phyloP scores from a whole-genome alignment of 2,113 vertebrate genomes.

The Hirundichthys speculiger region DNA sequence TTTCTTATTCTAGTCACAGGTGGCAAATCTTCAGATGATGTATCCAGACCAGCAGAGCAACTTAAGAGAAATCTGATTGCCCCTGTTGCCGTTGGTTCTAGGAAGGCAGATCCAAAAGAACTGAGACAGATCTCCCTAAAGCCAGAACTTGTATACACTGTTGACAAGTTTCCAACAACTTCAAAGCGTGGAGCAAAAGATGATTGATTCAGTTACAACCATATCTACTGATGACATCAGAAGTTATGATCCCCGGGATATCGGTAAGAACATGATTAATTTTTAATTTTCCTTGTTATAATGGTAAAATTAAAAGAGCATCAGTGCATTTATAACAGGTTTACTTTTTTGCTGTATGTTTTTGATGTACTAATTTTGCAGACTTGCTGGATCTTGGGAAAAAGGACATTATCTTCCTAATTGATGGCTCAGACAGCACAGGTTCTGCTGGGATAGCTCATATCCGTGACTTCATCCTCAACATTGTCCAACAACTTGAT shows the following conservation, averaged over 20 bases:
- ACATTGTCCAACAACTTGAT: conserved; percentile 85
- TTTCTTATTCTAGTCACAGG: conserved; percentile 91
- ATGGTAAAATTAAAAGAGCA: not conserved
- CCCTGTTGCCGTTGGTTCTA: conserved; percentile 85
- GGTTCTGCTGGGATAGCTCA: conserved; percentile 79
- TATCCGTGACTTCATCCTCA: conserved; percentile 90
- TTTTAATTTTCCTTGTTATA: not conserved
- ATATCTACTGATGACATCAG: conserved; percentile 72
- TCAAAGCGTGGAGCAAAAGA: conserved; percentile 82
- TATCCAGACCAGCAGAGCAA: conserved; percentile 80
- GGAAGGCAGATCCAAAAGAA: conserved; percentile 82
- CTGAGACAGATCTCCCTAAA: conserved; percentile 87
- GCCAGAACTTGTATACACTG: conserved; percentile 83
- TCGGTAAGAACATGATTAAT: too few species aligned
- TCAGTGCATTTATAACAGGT: not conserved
- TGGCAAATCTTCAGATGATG: conserved; percentile 86
- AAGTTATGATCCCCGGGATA: conserved; percentile 17
- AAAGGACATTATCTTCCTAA: conserved; percentile 92
- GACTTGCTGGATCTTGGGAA: conserved; percentile 74
- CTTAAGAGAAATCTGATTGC: conserved; percentile 86
- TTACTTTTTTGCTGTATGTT: not conserved
- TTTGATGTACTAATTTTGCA: conserved; percentile 44
- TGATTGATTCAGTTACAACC: conserved; percentile 84
- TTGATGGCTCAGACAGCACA: conserved; percentile 89
- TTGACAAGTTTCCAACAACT: conserved; percentile 87